phyloP scores from a whole-genome alignment of 92 coral and sea anemone species.

The Paragorgia papillata region DNA sequence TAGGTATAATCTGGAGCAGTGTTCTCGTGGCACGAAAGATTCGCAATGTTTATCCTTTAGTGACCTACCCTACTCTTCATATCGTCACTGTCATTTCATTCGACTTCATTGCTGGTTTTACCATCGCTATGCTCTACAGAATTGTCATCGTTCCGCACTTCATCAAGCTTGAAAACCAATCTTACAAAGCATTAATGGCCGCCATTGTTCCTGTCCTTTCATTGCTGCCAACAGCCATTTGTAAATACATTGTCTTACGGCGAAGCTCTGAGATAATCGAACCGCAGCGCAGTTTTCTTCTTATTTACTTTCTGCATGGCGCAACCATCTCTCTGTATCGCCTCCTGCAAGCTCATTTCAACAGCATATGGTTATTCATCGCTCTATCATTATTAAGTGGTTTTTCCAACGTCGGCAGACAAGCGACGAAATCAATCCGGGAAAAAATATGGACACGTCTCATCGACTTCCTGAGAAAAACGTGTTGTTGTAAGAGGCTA shows the following conservation, averaged over 20 bases:
- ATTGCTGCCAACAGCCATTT: slow-evolving; percentile 27
- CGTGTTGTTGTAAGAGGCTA: slow-evolving; percentile 27
- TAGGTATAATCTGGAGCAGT: too few species aligned
- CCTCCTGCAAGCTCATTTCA: slow-evolving; percentile 69
- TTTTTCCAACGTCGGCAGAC: slow-evolving; percentile 56
- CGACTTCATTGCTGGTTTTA: too few species aligned
- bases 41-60: too few species aligned
- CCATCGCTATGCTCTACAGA: not conserved
- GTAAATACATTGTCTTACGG: slow-evolving; percentile 25
- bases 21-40: too few species aligned
- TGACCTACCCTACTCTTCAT: too few species aligned
- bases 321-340: slow-evolving; percentile 57
- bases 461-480: slow-evolving; percentile 32
- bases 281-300: slow-evolving; percentile 56
- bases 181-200: slow-evolving; percentile 48
- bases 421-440: slow-evolving; percentile 65
- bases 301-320: slow-evolving; percentile 53
- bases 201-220: slow-evolving; percentile 35
- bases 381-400: slow-evolving; percentile 69
- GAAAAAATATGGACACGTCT: slow-evolving; percentile 47
- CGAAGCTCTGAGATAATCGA: slow-evolving; percentile 47
- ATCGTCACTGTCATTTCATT: too few species aligned
- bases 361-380: too few species aligned
- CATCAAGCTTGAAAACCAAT: slow-evolving; percentile 38
- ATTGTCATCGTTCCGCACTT: slow-evolving; percentile 43